Percentiles rank a stretch among this genome's conserved stretches.
Evolutionary conservation across 2,888 invertebrate genomes (phyloP).

Genomic region (Rhagonycha fulva): DNA sequence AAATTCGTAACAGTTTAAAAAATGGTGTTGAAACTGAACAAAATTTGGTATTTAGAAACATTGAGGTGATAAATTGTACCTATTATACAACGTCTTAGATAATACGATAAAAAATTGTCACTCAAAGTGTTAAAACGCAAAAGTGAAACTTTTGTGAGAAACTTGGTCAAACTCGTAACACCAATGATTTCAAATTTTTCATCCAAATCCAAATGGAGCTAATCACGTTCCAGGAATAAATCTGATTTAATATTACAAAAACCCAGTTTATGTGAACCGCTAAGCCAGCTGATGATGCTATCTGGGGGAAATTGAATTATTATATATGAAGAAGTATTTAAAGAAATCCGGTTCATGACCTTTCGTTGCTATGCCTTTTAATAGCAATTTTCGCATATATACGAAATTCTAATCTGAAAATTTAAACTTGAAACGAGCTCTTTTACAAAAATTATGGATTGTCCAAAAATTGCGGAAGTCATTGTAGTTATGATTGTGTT

Average conservation of each 20-base stretch:
- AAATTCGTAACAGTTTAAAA: neutral
- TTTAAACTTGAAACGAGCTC: neutral
- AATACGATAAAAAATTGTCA: neutral
- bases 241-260: neutral
- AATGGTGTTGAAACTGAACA: neutral
- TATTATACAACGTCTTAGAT: neutral
- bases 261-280: neutral
- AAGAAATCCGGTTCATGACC: conserved; percentile 12
- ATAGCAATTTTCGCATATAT: neutral
- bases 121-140: neutral
- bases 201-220: neutral
- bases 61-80: neutral
- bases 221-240: neutral
- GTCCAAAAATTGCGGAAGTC: neutral
- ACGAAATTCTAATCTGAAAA: conserved; percentile 6
- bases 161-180: neutral
- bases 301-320: neutral
- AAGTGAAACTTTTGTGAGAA: neutral
- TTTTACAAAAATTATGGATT: neutral
- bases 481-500: too few species aligned
- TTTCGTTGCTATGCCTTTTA: neutral
- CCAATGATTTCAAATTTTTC: neutral
- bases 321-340: neutral
- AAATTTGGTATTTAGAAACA: neutral
- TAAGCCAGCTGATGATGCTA: neutral